Conservation (phyloP, 2,888 invertebrate genomes). For the Rhyacophila evoluta region DNA sequence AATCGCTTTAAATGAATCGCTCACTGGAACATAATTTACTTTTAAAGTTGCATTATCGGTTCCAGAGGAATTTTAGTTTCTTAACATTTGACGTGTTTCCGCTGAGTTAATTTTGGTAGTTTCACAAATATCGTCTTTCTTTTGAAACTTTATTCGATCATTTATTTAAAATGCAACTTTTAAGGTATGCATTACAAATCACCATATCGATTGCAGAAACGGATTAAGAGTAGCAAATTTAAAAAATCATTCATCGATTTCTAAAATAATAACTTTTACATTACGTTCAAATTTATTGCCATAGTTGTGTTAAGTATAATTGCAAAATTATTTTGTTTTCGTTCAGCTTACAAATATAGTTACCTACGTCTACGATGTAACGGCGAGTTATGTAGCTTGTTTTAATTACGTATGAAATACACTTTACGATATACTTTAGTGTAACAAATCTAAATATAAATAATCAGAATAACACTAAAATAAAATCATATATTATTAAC, state of each 20-base stretch:
- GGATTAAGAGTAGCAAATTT: background rate
- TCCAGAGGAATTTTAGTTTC: background rate
- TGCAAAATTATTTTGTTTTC: no score
- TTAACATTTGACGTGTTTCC: background rate
- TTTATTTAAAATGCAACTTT: background rate
- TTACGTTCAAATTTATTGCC: no score
- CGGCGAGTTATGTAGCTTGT: no score
- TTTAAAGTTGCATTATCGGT: background rate
- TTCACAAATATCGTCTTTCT: conserved; percentile 16
- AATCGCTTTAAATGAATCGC: background rate
- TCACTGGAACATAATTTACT: background rate
- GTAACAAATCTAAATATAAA: no score
- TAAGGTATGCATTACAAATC: background rate
- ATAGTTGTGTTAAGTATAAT: no score
- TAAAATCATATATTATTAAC: no score
- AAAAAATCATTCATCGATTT: background rate
- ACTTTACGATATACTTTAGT: no score
- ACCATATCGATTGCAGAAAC: background rate
- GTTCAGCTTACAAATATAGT: no score
- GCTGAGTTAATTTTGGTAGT: background rate
- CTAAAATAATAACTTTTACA: background rate
- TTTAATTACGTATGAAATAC: no score
- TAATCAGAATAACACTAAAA: no score
- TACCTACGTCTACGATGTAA: no score
- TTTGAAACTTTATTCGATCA: background rate